These are phyloP conservation scores for Zaprionus capensis DNA, from an alignment of 1,140 invertebrate species.

Conservation along the genomic window DNA sequence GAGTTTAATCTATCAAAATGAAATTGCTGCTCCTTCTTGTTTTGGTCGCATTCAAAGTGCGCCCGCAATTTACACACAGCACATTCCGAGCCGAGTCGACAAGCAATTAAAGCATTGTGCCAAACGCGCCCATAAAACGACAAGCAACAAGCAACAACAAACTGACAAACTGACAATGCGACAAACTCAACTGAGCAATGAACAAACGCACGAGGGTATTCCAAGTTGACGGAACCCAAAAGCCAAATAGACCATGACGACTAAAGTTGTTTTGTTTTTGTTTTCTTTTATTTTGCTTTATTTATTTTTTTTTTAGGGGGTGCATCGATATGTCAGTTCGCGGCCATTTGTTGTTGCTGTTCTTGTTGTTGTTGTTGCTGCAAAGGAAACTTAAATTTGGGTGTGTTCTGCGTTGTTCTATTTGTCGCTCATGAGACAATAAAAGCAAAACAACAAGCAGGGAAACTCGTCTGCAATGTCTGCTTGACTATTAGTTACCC, in stretches of 20 bases:
- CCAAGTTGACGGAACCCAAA: conserved; percentile 62
- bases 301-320: background rate
- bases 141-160: conserved; percentile 8
- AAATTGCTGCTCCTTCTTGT: conserved; percentile 41
- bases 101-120: conserved; percentile 66
- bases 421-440: conserved; percentile 36
- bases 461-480: background rate
- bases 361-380: conserved; percentile 10
- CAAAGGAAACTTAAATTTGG: conserved; percentile 45
- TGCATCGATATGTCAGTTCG: conserved; percentile 7
- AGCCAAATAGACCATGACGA: conserved; percentile 78
- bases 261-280: conserved; percentile 23
- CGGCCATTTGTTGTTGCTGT: conserved; percentile 14
- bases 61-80: conserved; percentile 25
- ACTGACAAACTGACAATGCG: conserved; percentile 17
- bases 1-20: conserved; percentile 37
- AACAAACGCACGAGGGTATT: conserved; percentile 25
- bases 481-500: too few species aligned
- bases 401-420: conserved; percentile 34
- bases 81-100: conserved; percentile 34
- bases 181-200: conserved; percentile 5
- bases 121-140: conserved; percentile 64
- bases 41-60: conserved; percentile 27
- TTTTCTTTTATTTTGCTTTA: background rate
- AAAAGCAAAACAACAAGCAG: conserved; percentile 20